Percentiles rank a stretch among this genome's conserved stretches.
phyloP scores from a whole-genome alignment of 35 echinoderm and acorn worm species.

The Diadema setosum region DNA sequence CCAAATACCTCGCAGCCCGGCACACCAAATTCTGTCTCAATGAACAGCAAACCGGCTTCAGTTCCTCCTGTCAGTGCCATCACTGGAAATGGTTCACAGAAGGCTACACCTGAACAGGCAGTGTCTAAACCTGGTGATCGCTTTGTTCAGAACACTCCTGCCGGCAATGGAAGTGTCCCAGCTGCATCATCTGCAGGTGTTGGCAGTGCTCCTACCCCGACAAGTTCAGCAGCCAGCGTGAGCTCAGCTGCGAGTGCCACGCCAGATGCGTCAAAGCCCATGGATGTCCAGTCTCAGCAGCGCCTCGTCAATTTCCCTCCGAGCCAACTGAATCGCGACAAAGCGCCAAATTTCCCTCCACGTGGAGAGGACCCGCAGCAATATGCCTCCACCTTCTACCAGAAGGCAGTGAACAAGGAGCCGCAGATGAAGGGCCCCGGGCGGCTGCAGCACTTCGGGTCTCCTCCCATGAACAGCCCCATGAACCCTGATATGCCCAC shows the following conservation, averaged over 20 bases:
- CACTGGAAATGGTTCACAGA: conserved; percentile 8
- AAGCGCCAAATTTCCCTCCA: conserved; percentile 98
- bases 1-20: conserved; percentile 42
- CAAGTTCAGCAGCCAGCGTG: not conserved
- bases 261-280: not conserved
- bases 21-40: conserved; percentile 21
- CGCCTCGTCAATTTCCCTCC: conserved; percentile 93
- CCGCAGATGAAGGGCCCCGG: not conserved
- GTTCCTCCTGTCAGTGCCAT: conserved; percentile 2
- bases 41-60: conserved; percentile 29
- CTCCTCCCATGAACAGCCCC: conserved; percentile 59
- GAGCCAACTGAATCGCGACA: conserved; percentile 94
- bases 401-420: conserved; percentile 77
- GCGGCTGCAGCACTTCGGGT: conserved; percentile 79
- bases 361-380: conserved; percentile 95
- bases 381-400: conserved; percentile 96
- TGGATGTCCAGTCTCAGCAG: conserved; percentile 49
- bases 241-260: not conserved
- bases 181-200: not conserved
- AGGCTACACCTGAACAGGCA: conserved; percentile 7
- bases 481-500: conserved; percentile 68
- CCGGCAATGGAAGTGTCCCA: not conserved
- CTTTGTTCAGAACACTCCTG: not conserved
- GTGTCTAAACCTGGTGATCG: conserved; percentile 20
- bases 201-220: conserved; percentile 2